Evolutionary conservation across 2,113 vertebrate genomes (phyloP), one percentile per base, ranked within the genome.

Genomic region (Gobiocypris rarus): DNA sequence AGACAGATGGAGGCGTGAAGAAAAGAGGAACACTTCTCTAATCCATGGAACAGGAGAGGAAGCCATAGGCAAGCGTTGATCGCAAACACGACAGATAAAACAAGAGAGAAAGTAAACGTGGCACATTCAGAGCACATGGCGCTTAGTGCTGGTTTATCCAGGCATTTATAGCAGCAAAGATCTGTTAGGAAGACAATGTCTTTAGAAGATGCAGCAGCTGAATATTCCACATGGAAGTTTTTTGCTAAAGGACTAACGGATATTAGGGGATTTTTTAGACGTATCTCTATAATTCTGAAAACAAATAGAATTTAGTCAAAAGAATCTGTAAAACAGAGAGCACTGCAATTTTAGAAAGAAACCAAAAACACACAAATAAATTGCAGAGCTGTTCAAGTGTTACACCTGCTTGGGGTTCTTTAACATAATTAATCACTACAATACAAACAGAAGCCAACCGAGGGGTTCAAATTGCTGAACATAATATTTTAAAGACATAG

Each of bases 21-120:
- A 52, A 75, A 26, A 80, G 59, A 87, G 56, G 24, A 45, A 34
- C 14, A 8, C 41, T 45, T 80, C 59, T 80, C 78, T 67, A 50
- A n/a, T 67, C 58, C 26, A 5, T 14, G 71, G 26, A 77, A 28
- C 19, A 52, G 76, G 67, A 70, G 76, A 78, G 83, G 56, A 73
- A 73, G 38, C 59, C 59, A 50, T 6, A 19, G 59, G 19, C 26
- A 31, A 50, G 78, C 56, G 15, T 45, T 28, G 76, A 63, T 63
- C 76, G 6, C 56, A 19, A 59, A 77, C 52, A 63, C 43, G 14
- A 48, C 17, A 19, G 26, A 15, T 34, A n/a, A 41, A 78, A 59
- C 26, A 31, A 76, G 54, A 76, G 75, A 22, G 19, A 38, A 58
- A 76, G 50, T 13, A 28, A 76, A 58, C 7, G 19, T 15, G 65